Base-by-base conservation (phyloP, 2,888 invertebrate species). In the Siphlonurus alternatus region DNA sequence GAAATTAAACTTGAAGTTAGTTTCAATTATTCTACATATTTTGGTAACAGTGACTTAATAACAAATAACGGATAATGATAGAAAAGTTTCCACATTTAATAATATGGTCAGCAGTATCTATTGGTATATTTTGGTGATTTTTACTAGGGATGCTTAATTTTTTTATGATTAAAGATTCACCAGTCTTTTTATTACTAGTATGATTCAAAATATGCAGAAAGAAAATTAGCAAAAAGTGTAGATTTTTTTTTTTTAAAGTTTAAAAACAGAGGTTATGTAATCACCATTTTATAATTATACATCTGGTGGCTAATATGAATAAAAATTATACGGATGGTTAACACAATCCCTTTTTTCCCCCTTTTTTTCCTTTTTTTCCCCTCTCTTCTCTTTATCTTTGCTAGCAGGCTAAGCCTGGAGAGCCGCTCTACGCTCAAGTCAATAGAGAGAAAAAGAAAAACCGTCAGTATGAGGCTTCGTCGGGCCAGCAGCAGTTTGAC, bases 361-460 rank as follows among this genome's bases (percentile, higher is more conserved):
- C 5, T 5, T 38, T 38, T 10, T 38, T 38, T 38, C 5, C 15
- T 38, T 38, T 38, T 38, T 38, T 10, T 38, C 15, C 38, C 15
- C 15, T 15, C 18, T 63, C 19, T 63, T 25, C 19, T 59, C n/a
- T 18, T 15, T 63, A 25, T 25, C n/a, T 63, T 59, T 63, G 56
- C 59, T 73, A 76, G 74, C 74, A 79, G 75, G 77, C 77, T 69
- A 79, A 79, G 74, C 78, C 80, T 68, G 80, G 80, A 68, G 84
- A 84, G 72, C 83, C 84, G 61, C 76, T 83, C 63, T 84, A 84
- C 73, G 84, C 84, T 70, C 83, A 83, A 76, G 83, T 84, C 68
- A 83, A 84, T 71, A 78, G 83, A 73, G 83, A 83, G 71, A 82
- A 82, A 74, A 84, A 84, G 72, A 79, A 81, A 69, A 81, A 80